Base-by-base conservation (phyloP, 2,797 vertebrate genomes). In the Neosalanx taihuensis region DNA sequence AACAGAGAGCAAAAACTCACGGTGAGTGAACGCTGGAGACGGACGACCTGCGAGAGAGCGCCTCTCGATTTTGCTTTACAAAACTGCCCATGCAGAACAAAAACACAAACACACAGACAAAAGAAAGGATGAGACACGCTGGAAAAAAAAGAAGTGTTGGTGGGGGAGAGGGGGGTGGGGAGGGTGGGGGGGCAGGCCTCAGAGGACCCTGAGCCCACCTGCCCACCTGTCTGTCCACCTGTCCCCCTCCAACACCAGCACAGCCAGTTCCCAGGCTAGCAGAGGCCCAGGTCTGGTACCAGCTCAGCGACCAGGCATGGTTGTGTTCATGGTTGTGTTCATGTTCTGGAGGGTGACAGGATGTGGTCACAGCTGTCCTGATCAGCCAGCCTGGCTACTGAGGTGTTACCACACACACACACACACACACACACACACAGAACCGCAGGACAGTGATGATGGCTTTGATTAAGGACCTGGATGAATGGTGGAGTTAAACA, bases 21-120 rank as follows among this genome's bases (percentile, higher is more conserved):
- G 92, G 95, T 97, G 97, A 99, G 93, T 97, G 96, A 92, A 95
- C 92, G 96, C 97, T 99, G 97, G 92, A 97, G 95, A 96, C 92
- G 93, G 97, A 99, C 90, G 97, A 96, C 94, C 97, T 98, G 95
- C 95, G 96, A 94, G 97, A 98, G 87, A 96, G 93, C 91, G 94
- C 91, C 90, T 95, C 96, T 95, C 94, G 96, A 94, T 95, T 95
- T 95, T 97, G 97, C 96, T 96, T 98, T 98, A 99, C 96, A 97
- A 98, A 98, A 97, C 97, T 99, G 97, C 94, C 94, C 96, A 96
- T 97, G 95, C 97, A 94, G 94, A 87, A 94, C 76, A 93, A 92
- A 94, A 89, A 79, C 85, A 87, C 89, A 76, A 80, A 83, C 91
- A 81, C 91, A 81, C 88, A 93, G 88, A 92, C 85, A 87, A 84